Evolutionary conservation across 2,797 vertebrate genomes (phyloP).

Genomic region (Hoplostethus atlanticus): DNA sequence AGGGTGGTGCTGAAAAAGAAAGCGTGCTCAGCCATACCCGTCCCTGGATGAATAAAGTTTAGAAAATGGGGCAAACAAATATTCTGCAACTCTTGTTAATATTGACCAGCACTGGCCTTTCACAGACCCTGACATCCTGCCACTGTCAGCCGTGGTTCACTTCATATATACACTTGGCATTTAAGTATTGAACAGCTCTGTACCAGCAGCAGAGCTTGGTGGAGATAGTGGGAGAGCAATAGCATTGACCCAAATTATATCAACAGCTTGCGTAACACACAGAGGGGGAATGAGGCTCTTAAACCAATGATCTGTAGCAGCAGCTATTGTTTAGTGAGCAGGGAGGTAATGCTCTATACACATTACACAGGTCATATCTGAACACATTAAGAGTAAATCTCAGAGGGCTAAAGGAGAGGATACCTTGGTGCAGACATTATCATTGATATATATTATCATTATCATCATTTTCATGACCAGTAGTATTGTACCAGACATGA

Average conservation of each 20-base stretch:
- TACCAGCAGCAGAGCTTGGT: too few species aligned
- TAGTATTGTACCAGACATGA: too few species aligned
- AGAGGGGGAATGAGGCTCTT: neutral
- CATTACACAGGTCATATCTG: too few species aligned
- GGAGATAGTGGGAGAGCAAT: too few species aligned
- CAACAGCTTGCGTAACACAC: neutral
- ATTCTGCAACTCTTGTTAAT: too few species aligned
- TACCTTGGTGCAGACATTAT: too few species aligned
- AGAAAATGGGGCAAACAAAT: neutral
- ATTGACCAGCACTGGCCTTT: neutral
- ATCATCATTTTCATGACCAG: too few species aligned
- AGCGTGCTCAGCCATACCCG: slow-evolving; percentile 12
- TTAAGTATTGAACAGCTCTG: neutral
- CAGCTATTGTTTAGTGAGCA: neutral
- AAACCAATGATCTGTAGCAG: neutral
- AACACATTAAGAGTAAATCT: too few species aligned
- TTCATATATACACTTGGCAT: neutral
- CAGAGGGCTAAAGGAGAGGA: too few species aligned
- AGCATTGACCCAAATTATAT: neutral
- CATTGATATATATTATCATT: too few species aligned
- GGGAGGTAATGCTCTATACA: too few species aligned
- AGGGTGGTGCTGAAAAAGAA: neutral
- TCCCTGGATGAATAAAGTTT: slow-evolving; percentile 1
- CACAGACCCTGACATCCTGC: neutral
- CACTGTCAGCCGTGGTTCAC: neutral